Evolutionary conservation across 2,888 invertebrate species (phyloP), one percentile per base, ranked within the genome.

Genomic region (Mechanitis messenoides): DNA sequence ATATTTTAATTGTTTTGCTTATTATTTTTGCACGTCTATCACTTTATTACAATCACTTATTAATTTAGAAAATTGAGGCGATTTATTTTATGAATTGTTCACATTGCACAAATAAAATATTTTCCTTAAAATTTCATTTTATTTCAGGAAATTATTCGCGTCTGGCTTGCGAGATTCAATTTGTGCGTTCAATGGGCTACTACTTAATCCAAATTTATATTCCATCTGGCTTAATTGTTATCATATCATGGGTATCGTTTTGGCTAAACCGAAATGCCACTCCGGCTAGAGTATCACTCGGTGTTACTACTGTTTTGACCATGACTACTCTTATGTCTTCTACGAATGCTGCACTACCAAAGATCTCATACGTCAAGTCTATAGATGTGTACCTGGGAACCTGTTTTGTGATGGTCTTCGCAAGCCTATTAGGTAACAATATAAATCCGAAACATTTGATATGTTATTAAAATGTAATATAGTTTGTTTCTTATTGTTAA

Each of bases 351-450:
- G 97, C 97, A 77, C 93, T 99, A 84, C 99, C 99, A 75, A 97
- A 99, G 92, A 98, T 98, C 84, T 97, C 97, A 71, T 98, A 98
- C 91, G 97, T 98, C 89, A 98, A 98, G 90, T 97, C 97, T 77
- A 98, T 98, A 87, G 98, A 98, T 91, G 97, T 98, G 76, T 98
- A 97, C 91, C 92, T 98, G 91, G 97, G 97, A 82, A 97, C 97
- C 82, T 98, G 97, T 92, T 98, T 98, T 95, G 96, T 98, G 83
- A 98, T 98, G 98, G 98, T 98, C 85, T 98, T 98, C 92, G 98
- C 98, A 76, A 97, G 97, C 86, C 92, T 98, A 81, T 91, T 98
- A 91, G 97, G 97, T 96, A 93, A 93, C 69, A 64, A 56, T 54
- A 56, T 57, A 46, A 42, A 42, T 9, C 28, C 54, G 42, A 6